Evolutionary conservation across 64 coral and sea anemone genomes (phyloP), one percentile per base, ranked within the genome.

Genomic region (Montipora foliosa): DNA sequence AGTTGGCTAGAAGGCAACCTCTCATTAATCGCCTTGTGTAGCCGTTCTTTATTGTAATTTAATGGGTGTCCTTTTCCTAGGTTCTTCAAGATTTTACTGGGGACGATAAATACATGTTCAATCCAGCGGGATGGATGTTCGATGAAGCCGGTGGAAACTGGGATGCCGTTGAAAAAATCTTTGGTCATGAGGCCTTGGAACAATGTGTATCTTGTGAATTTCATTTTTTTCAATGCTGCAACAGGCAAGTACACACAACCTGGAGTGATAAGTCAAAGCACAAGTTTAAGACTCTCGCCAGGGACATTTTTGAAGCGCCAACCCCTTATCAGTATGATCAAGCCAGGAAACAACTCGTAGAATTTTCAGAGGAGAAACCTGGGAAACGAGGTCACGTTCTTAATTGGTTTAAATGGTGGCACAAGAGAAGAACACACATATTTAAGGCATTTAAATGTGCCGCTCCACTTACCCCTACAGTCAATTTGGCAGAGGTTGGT

Each of bases 71-170:
- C 37, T 37, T 37, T 37, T 37, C 37, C 2, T 29, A 92, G 90
- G 90, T 90, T 60, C 67, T 95, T 44, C 46, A 74, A 90, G 88
- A 90, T 68, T 90, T 67, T 71, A 95, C 93, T 20, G 87, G 79
- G 8, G 72, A 90, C 64, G 49, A 68, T 64, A 55, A 57, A 46
- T 95, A 90, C 49, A 69, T 85, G 16, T 95, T 90, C 67, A 95
- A 95, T 83, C 93, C 87, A 22, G n/a, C 20, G 19, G 93, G 87
- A 5, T 95, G 93, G 93, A 89, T 89, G 72, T 89, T 95, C 6
- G 87, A 95, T 90, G 93, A 95, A 83, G 87, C 87, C 24, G 93
- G 93, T 47, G 93, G 87, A 68, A 95, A 90, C 72, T 95, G 93
- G 93, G 87, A 89, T 83, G 87, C 79, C 7, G 85, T 84, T 16